These are phyloP conservation scores for Bungarus multicinctus DNA, from an alignment of 2,113 vertebrate species.

Conservation along the genomic window DNA sequence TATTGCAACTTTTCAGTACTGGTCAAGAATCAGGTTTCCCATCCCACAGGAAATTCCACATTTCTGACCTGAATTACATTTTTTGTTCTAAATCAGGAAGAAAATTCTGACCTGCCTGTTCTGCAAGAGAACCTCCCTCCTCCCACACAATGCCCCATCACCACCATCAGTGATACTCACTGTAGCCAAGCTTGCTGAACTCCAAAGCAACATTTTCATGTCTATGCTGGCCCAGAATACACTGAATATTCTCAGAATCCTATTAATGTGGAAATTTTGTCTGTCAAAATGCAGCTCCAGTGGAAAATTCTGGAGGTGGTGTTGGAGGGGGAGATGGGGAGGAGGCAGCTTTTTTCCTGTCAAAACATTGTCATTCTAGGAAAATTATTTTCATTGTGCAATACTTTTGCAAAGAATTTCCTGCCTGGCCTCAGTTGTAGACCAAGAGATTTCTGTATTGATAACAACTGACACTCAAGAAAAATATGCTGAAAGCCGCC, in stretches of 20 bases:
- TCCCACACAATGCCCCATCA: neutral
- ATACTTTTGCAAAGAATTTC: conserved; percentile 8
- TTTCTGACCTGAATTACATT: conserved; percentile 28
- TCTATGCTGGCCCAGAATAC: neutral
- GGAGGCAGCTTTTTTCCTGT: neutral
- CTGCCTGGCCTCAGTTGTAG: neutral
- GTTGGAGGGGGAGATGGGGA: neutral
- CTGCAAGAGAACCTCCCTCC: neutral
- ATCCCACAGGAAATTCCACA: conserved; percentile 35
- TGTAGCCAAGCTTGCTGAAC: neutral
- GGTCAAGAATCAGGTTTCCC: conserved; percentile 32
- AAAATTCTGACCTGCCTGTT: neutral
- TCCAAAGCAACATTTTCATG: neutral
- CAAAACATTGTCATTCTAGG: conserved; percentile 2
- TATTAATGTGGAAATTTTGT: neutral
- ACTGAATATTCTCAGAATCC: neutral
- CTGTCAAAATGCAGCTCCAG: neutral
- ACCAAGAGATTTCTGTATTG: neutral
- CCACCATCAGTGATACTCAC: neutral
- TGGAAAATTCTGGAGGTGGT: neutral
- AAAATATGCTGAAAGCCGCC: neutral
- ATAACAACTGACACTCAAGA: neutral
- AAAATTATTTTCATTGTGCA: conserved; percentile 19
- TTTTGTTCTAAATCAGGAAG: conserved; percentile 25
- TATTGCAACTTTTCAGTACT: conserved; percentile 22